Conservation (phyloP, 1,140 invertebrate genomes). For the Ceratosolen solmsi region DNA sequence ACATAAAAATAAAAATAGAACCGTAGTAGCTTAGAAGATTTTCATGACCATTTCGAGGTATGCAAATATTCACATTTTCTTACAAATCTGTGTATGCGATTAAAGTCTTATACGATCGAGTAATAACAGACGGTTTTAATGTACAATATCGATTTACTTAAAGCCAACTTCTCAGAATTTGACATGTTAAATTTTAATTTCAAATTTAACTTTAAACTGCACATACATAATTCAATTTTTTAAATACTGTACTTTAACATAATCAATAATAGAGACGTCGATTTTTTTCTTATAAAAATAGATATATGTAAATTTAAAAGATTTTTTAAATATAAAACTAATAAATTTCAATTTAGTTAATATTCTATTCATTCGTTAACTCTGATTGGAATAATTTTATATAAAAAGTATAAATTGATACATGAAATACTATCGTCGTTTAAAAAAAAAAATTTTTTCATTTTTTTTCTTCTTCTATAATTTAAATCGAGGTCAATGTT, state of each 20-base stretch:
- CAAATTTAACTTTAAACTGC: too few species aligned
- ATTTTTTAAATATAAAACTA: not conserved
- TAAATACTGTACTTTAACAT: too few species aligned
- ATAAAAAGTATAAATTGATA: constrained; percentile 31
- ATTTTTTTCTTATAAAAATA: too few species aligned
- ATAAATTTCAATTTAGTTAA: too few species aligned
- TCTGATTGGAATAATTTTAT: not conserved
- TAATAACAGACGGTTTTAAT: too few species aligned
- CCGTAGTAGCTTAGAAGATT: not conserved
- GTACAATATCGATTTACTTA: too few species aligned
- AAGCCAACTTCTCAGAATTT: too few species aligned
- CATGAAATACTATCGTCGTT: constrained; percentile 24
- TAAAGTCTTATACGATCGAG: too few species aligned
- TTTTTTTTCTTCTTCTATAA: not conserved
- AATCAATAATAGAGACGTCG: too few species aligned
- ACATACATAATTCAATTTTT: too few species aligned
- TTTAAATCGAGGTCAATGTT: not conserved
- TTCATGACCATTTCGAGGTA: not conserved
- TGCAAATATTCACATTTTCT: constrained; percentile 14
- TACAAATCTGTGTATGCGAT: constrained; percentile 15
- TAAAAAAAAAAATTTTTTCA: not conserved
- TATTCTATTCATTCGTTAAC: too few species aligned
- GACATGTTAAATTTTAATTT: too few species aligned
- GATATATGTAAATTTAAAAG: not conserved
- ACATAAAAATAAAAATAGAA: not conserved